Percentiles rank a stretch among this genome's conserved stretches.
These are phyloP conservation scores for Glaucopsyche alexis DNA, from an alignment of 2,888 invertebrate genomes.

Conservation along the genomic window DNA sequence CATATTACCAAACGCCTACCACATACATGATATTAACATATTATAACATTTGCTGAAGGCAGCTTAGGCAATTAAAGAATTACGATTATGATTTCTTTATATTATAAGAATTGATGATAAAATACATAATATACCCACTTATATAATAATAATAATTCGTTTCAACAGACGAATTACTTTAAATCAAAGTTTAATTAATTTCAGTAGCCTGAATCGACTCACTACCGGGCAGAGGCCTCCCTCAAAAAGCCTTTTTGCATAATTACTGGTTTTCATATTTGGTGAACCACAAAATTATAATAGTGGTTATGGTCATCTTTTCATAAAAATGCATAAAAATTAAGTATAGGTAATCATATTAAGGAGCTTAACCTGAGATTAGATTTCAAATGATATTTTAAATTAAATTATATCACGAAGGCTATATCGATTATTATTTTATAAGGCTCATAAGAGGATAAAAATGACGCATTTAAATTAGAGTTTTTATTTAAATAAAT, in stretches of 20 bases:
- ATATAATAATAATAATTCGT: no score
- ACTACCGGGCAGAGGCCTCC: no score
- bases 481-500: not conserved
- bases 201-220: no score
- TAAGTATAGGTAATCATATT: not conserved
- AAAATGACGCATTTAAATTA: not conserved
- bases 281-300: no score
- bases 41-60: slow-evolving; percentile 2
- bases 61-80: not conserved
- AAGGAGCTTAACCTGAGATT: not conserved
- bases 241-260: no score
- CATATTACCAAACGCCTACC: not conserved
- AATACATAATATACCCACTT: no score
- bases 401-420: not conserved
- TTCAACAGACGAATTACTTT: no score
- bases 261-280: no score
- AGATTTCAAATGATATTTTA: not conserved
- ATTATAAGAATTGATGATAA: not conserved
- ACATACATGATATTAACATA: not conserved
- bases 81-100: not conserved
- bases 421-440: not conserved
- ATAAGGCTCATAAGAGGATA: not conserved
- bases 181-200: no score
- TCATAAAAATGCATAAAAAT: not conserved
- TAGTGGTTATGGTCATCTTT: not conserved